Conservation (phyloP, 2,888 invertebrate species). For the Phyllotreta cruciferae region DNA sequence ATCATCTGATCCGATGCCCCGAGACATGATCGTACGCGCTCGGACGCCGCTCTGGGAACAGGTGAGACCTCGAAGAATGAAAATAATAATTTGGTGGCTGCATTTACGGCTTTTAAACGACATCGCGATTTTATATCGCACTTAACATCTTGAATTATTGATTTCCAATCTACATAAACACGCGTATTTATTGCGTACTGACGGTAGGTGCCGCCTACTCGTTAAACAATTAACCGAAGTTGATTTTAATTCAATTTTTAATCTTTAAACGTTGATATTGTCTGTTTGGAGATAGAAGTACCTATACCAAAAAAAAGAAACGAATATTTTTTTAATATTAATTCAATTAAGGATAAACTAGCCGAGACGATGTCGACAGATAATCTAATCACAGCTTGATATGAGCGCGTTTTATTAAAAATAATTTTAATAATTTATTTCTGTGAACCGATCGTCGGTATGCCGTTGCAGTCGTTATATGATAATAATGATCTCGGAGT, state of each 20-base stretch:
- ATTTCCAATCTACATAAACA: constrained; percentile 32
- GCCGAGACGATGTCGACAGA: constrained; percentile 4
- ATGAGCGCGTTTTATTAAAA: constrained; percentile 27
- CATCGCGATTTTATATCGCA: constrained; percentile 39
- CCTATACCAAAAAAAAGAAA: too few species aligned
- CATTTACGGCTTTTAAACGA: constrained; percentile 36
- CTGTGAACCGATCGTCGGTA: constrained; percentile 48
- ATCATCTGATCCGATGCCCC: constrained; percentile 1
- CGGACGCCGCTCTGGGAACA: constrained; percentile 9
- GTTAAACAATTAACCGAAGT: too few species aligned
- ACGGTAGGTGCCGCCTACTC: too few species aligned
- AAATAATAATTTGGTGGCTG: constrained; percentile 20
- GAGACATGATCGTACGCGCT: too few species aligned
- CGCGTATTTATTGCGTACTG: constrained; percentile 31
- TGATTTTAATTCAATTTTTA: too few species aligned
- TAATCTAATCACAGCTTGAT: constrained; percentile 28
- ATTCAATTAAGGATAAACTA: constrained; percentile 3
- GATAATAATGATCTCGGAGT: constrained; percentile 45
- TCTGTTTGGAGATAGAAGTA: too few species aligned
- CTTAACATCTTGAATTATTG: constrained; percentile 32
- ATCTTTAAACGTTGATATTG: too few species aligned
- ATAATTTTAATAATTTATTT: constrained; percentile 50
- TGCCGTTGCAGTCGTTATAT: constrained; percentile 39
- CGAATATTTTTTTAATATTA: background rate
- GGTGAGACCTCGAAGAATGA: constrained; percentile 20